Conservation (phyloP, 2,797 vertebrate genomes). For the Enoplosus armatus region DNA sequence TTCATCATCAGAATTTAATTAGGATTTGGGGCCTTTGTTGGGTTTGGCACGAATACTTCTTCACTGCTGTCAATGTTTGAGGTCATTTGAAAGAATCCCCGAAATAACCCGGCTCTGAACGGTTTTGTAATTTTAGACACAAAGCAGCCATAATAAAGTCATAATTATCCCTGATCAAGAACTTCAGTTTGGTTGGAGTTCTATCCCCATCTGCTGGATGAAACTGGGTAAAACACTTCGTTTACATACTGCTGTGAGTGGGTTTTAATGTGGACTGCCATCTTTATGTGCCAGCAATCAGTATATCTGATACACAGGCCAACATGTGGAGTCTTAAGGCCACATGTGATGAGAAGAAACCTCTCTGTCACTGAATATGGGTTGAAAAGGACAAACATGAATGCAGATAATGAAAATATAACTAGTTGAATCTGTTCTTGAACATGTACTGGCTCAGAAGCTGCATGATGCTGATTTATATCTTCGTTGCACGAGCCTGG, state of each 20-base stretch:
- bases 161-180: background rate
- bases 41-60: constrained; percentile 6
- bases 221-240: background rate
- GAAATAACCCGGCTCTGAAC: constrained; percentile 10
- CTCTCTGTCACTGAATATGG: background rate
- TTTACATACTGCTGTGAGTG: background rate
- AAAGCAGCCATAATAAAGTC: constrained; percentile 3
- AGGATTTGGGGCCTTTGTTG: constrained; percentile 39
- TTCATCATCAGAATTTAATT: constrained; percentile 41
- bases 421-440: background rate
- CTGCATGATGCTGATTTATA: constrained; percentile 32
- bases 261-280: background rate
- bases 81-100: background rate
- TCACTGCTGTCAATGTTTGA: constrained; percentile 10
- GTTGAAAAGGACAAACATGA: background rate
- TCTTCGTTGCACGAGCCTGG: constrained; percentile 1
- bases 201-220: constrained; percentile 69
- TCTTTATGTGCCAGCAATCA: background rate
- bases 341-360: background rate
- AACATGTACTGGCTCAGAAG: background rate
- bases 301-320: background rate
- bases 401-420: background rate
- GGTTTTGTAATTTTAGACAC: background rate
- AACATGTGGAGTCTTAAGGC: background rate
- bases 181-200: constrained; percentile 32